Conservation (phyloP, 2,113 vertebrate genomes). For the Vireo altiloquus region DNA sequence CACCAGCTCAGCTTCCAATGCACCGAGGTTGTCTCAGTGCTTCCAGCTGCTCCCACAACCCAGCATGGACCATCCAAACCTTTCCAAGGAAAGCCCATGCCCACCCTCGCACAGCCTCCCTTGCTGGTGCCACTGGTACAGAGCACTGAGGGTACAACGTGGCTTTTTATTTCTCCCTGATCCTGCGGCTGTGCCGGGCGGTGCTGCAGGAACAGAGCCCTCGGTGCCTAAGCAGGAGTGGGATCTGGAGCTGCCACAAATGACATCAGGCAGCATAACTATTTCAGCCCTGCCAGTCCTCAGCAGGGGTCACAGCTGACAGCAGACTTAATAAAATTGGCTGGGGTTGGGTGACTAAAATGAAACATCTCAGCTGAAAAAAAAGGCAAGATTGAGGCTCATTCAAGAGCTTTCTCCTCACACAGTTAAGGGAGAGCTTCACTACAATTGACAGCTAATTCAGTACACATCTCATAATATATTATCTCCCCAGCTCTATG, state of each 20-base stretch:
- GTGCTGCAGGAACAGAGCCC: neutral
- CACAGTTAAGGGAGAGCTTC: conserved; percentile 53
- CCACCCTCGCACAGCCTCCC: neutral
- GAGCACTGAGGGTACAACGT: accelerated
- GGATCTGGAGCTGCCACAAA: conserved; percentile 42
- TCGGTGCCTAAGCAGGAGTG: neutral
- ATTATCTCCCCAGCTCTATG: conserved; percentile 47
- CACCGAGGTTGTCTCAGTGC: accelerated
- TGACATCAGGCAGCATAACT: conserved; percentile 56
- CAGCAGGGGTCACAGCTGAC: conserved; percentile 61
- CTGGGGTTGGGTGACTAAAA: conserved; percentile 48
- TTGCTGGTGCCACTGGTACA: neutral
- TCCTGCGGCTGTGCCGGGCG: neutral
- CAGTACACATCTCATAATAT: conserved; percentile 55
- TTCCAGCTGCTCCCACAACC: neutral
- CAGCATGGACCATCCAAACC: neutral
- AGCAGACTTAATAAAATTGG: conserved; percentile 45
- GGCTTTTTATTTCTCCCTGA: neutral
- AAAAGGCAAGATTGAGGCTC: neutral
- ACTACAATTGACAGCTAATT: conserved; percentile 68
- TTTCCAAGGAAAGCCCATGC: accelerated
- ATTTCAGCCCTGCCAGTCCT: conserved; percentile 56
- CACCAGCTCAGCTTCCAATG: accelerated
- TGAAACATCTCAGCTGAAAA: conserved; percentile 34
- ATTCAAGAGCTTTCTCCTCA: conserved; percentile 47